These are phyloP conservation scores for Pangasius djambal DNA, from an alignment of 2,797 vertebrate genomes.

Conservation along the genomic window DNA sequence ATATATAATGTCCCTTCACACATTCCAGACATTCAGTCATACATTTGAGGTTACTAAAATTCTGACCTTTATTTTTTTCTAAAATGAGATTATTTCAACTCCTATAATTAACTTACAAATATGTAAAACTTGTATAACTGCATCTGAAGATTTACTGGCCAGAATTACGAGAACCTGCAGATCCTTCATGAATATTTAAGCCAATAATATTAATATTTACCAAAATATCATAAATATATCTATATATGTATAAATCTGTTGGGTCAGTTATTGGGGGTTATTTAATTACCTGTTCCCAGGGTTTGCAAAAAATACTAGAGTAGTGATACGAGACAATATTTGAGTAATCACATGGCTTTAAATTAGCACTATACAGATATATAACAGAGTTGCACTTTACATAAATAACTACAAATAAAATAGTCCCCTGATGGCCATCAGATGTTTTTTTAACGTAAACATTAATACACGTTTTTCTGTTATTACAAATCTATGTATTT, in stretches of 20 bases:
- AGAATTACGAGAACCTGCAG: not conserved
- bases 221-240: not conserved
- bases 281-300: not conserved
- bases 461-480: not conserved
- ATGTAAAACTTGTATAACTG: not conserved
- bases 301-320: too few species aligned
- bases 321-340: not conserved
- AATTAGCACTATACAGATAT: not conserved
- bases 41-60: not conserved
- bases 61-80: not conserved
- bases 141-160: not conserved
- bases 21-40: conserved; percentile 17
- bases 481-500: not conserved
- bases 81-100: not conserved
- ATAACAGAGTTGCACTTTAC: not conserved
- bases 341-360: not conserved
- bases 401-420: not conserved
- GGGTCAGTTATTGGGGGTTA: not conserved
- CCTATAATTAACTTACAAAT: not conserved
- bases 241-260: not conserved
- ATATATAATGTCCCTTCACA: conserved; percentile 27
- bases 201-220: not conserved
- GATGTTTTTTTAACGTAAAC: not conserved
- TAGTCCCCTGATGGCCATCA: not conserved
- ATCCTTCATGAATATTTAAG: not conserved